Conservation (phyloP, 2,113 vertebrate species). For the Catagonus wagneri region DNA sequence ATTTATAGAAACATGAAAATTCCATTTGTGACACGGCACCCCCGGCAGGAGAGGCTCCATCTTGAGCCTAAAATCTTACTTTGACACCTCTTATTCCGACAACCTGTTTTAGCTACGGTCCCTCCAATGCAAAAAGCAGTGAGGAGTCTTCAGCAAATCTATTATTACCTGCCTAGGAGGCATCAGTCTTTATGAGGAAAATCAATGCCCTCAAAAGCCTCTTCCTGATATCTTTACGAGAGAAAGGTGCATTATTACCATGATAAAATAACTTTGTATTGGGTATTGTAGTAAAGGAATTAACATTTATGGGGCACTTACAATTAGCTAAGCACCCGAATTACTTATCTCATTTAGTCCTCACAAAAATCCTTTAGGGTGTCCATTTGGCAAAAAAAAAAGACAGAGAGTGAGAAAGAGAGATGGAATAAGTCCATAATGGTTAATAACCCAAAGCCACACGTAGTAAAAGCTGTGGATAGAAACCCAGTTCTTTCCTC, state of each 20-base stretch:
- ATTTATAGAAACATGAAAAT: background rate
- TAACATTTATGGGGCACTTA: slow-evolving; percentile 56
- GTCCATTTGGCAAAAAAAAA: background rate
- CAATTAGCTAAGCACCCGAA: slow-evolving; percentile 58
- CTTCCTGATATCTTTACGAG: background rate
- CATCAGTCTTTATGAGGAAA: slow-evolving; percentile 59
- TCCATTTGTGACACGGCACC: background rate
- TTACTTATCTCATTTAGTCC: slow-evolving; percentile 37
- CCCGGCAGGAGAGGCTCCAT: background rate
- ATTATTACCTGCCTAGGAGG: slow-evolving; percentile 41
- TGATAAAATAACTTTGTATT: slow-evolving; percentile 46
- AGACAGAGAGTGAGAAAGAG: too few relatives aligned
- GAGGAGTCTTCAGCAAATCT: background rate
- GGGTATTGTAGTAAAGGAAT: slow-evolving; percentile 41
- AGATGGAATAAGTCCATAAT: background rate
- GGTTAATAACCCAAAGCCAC: background rate
- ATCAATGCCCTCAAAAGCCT: slow-evolving; percentile 60
- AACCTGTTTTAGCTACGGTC: background rate
- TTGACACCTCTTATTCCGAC: background rate
- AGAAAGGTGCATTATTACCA: slow-evolving; percentile 33
- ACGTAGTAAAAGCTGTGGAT: background rate
- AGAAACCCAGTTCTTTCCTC: background rate
- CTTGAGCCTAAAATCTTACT: background rate
- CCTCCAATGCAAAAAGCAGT: background rate
- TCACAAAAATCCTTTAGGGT: slow-evolving; percentile 27